phyloP scores from a whole-genome alignment of 2,888 invertebrate species.

The Mythimna loreyi region DNA sequence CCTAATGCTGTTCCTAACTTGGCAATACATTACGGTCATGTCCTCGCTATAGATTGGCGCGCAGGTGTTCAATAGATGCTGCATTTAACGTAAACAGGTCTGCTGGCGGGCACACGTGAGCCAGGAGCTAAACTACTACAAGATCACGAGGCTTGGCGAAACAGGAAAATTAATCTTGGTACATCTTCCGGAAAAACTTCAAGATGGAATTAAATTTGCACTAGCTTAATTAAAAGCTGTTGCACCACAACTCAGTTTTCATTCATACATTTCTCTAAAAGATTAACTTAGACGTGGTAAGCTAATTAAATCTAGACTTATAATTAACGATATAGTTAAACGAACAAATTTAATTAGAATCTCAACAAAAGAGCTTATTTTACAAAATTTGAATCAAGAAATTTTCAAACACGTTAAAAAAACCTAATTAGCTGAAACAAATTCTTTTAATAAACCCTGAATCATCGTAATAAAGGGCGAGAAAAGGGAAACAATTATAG shows the following conservation, averaged over 20 bases:
- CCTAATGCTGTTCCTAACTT: slow-evolving; percentile 61
- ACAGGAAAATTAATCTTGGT: slow-evolving; percentile 50
- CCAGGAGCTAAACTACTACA: slow-evolving; percentile 72
- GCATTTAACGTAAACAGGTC: slow-evolving; percentile 72
- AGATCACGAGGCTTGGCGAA: slow-evolving; percentile 49
- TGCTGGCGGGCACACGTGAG: slow-evolving; percentile 74
- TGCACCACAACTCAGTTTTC: slow-evolving; percentile 32
- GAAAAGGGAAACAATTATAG: slow-evolving; percentile 75
- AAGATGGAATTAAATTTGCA: slow-evolving; percentile 50
- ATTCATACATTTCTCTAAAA: slow-evolving; percentile 28
- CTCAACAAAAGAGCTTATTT: slow-evolving; percentile 12
- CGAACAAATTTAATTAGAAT: slow-evolving; percentile 21
- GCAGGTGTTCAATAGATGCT: slow-evolving; percentile 78
- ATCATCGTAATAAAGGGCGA: slow-evolving; percentile 72
- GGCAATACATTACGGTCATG: slow-evolving; percentile 81
- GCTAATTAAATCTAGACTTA: slow-evolving; percentile 15
- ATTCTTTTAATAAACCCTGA: slow-evolving; percentile 72
- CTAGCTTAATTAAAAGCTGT: slow-evolving; percentile 52
- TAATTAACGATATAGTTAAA: slow-evolving; percentile 29
- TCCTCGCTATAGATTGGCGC: slow-evolving; percentile 79
- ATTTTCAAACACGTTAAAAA: slow-evolving; percentile 47
- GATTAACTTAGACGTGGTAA: slow-evolving; percentile 28
- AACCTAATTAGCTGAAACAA: slow-evolving; percentile 60
- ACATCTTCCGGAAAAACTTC: slow-evolving; percentile 44
- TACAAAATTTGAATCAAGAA: slow-evolving; percentile 35